Base-by-base conservation (phyloP, 2,888 invertebrate genomes). In the Busseola fusca region DNA sequence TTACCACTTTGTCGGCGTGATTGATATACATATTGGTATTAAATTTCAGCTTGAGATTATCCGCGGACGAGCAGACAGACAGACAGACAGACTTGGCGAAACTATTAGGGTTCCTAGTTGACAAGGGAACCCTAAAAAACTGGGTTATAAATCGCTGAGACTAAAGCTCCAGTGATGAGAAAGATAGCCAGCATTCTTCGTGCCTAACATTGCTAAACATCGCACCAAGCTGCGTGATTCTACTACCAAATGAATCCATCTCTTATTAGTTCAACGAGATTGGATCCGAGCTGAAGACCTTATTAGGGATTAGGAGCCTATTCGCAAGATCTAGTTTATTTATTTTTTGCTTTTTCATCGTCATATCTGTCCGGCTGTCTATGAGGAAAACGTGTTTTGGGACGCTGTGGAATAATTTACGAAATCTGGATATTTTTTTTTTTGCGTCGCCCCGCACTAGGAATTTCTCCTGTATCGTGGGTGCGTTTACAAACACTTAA, bases 251-350 rank as follows among this genome's bases (percentile, higher is more conserved):
- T 63, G 62, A 74, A 77, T 80, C 56, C 62, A 59, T 80, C 65
- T 76, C 52, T 66, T 76, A 69, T 66, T 64, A 60, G 67, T 59
- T 57, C 59, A 59, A 56, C 74, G 56, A 68, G 67, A 80, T 80
- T 80, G 77, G 74, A 77, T 77, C 64, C 64, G 45, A 77, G 40
- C 77, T 72, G 52, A 79, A 14, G 56, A 79, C 76, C 79, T 70
- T 77, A 80, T 74, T 74, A 74, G 12, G 77, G 73, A 76, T 80
- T 80, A 80, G 60, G 42, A 37, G 48, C 27, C 37, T 52, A 64
- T 76, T 69, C 34, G 52, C 68, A 69, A 72, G 79, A 79, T 66
- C 66, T 79, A 76, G 65, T 72, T 66, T 72, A 69, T 79, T 70
- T 78, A 64, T 69, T 79, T 69, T 69, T 70, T 52, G 25, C 54